Base-by-base conservation (phyloP, 2,113 vertebrate genomes). In the Xiphias gladius region DNA sequence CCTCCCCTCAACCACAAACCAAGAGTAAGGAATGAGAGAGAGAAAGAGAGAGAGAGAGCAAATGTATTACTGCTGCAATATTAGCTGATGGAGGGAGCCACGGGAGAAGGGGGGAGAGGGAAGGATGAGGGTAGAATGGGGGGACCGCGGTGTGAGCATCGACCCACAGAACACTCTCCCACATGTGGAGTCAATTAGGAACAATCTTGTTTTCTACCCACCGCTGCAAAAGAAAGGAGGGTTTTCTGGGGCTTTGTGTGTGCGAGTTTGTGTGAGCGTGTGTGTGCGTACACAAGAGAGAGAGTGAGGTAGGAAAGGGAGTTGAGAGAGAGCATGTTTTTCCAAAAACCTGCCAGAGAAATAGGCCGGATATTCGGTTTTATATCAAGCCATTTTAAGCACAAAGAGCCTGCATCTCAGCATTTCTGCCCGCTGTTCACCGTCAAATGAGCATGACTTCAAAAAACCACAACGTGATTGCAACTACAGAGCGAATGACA, bases 141-240 rank as follows among this genome's bases (percentile, higher is more conserved):
- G 85, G 88, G 90, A 62, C 80, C 88, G 82, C 28, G 85, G 91
- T 92, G 91, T 92, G 92, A 93, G 94, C 89, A 93, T 94, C 92
- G 88, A 92, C 94, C 94, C 92, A 91, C 94, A 94, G 89, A 95
- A 95, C 94, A 95, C 95, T 93, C 94, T 93, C 91, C 92, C 86
- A 95, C 95, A 96, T 96, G 95, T 96, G 95, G 95, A 94, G 93
- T 96, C 94, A 95, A 96, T 96, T 96, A 96, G 93, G 93, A 95
- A 96, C 94, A 96, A 95, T 96, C 93, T 95, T 95, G 95, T 96
- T 95, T 96, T 96, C 93, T 95, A 94, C 94, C 94, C 88, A 95
- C 93, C 80, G 48, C 94, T 93, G 94, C 93, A 95, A 92, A 94
- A 93, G 94, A 95, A 93, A 92, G 88, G 87, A 90, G 90, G 87